phyloP scores from a whole-genome alignment of 2,113 vertebrate species.

The Pavo muticus region DNA sequence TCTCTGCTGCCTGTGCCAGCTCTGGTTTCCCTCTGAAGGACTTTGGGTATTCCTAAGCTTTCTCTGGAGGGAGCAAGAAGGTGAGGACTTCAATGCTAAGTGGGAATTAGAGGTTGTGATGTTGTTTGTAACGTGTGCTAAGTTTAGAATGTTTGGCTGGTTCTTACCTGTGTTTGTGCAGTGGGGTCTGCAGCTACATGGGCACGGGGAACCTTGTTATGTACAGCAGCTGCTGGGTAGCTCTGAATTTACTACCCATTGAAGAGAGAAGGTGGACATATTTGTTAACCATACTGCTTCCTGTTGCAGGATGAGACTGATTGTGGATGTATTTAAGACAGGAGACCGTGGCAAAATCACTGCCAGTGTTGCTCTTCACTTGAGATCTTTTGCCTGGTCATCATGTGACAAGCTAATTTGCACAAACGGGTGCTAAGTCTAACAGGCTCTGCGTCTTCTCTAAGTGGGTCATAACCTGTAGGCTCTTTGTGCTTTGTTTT shows the following conservation, averaged over 20 bases:
- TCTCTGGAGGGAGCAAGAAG: background rate
- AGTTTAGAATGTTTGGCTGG: background rate
- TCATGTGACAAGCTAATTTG: fast-evolving
- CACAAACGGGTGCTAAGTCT: fast-evolving
- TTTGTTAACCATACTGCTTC: background rate
- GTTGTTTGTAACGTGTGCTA: no score
- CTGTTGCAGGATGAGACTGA: background rate
- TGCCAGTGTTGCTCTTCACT: background rate
- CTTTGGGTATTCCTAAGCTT: background rate
- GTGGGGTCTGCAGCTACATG: background rate
- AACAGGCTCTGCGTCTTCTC: fast-evolving
- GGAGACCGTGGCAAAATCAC: background rate
- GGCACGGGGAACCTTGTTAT: background rate
- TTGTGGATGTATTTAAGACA: background rate
- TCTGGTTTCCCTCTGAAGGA: background rate
- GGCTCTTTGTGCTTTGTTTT: background rate
- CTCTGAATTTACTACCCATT: background rate
- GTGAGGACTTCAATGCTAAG: no score
- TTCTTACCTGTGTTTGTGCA: background rate
- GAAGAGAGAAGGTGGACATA: background rate
- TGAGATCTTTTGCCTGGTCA: background rate
- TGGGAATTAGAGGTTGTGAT: background rate
- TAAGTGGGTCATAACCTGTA: fast-evolving
- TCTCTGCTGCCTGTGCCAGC: background rate
- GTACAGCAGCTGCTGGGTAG: background rate